Evolutionary conservation across 2,888 invertebrate species (phyloP).

Genomic region (Fragum fragum): DNA sequence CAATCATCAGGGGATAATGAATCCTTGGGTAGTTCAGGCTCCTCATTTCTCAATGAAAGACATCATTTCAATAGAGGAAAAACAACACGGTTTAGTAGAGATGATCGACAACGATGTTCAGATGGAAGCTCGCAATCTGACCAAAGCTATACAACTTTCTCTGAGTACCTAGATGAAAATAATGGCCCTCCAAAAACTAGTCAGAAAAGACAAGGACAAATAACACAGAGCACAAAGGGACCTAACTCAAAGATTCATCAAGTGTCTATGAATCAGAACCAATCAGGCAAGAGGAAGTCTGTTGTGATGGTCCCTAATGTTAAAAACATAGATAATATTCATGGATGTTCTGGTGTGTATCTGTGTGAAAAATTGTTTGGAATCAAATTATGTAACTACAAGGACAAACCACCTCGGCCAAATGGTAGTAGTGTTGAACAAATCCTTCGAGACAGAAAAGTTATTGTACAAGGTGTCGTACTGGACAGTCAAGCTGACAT

Average conservation of each 20-base stretch:
- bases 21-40: conserved; percentile 19
- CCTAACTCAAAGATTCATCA: conserved; percentile 1
- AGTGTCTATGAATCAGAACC: conserved; percentile 30
- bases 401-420: conserved; percentile 67
- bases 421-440: conserved; percentile 68
- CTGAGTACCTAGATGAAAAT: conserved; percentile 46
- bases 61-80: conserved; percentile 16
- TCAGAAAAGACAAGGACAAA: conserved; percentile 35
- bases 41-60: conserved; percentile 25
- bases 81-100: conserved; percentile 34
- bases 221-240: not conserved
- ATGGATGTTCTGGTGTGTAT: conserved; percentile 67
- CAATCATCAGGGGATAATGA: conserved; percentile 11
- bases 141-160: conserved; percentile 49
- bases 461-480: conserved; percentile 79
- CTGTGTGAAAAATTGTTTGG: conserved; percentile 80
- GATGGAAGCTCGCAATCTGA: conserved; percentile 49
- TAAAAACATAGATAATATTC: conserved; percentile 42
- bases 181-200: conserved; percentile 41
- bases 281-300: conserved; percentile 65
- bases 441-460: conserved; percentile 73
- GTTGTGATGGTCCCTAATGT: conserved; percentile 60
- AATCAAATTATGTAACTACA: conserved; percentile 78
- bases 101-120: conserved; percentile 36
- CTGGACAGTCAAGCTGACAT: conserved; percentile 74